A percentile compares a stretch with the other conserved stretches of the same genome.
These are phyloP conservation scores for Promerops cafer DNA, from an alignment of 2,113 vertebrate genomes.

Conservation along the genomic window DNA sequence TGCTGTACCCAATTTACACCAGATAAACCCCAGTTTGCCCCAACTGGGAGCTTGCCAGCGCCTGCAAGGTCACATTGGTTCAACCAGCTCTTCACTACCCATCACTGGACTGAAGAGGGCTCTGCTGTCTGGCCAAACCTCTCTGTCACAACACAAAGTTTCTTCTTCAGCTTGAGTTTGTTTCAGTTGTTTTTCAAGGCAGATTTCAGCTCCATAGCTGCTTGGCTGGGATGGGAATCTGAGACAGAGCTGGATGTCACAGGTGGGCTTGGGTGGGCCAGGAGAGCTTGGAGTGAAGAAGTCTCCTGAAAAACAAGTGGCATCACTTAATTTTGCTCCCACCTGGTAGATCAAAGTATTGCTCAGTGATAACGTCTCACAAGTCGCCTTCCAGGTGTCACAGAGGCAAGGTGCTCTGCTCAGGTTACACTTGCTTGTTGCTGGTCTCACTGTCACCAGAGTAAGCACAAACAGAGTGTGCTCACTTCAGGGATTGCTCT, in stretches of 20 bases:
- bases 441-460: background rate
- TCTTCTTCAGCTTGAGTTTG: background rate
- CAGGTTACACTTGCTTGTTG: background rate
- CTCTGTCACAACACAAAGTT: background rate
- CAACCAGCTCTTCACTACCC: constrained; percentile 19
- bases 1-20: background rate
- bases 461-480: background rate
- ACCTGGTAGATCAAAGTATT: constrained; percentile 23
- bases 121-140: constrained; percentile 46
- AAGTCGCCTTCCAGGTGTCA: constrained; percentile 14
- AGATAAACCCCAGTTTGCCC: background rate
- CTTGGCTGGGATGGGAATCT: background rate
- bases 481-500: accelerated
- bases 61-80: background rate
- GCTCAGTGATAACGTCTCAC: background rate
- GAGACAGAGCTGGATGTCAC: background rate
- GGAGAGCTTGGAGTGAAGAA: background rate
- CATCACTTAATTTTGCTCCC: background rate
- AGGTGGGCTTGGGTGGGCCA: background rate
- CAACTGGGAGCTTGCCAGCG: background rate
- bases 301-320: background rate
- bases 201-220: constrained; percentile 1
- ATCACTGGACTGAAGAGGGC: constrained; percentile 46
- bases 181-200: background rate
- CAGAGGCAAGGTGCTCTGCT: background rate